Evolutionary conservation across 2,888 invertebrate species (phyloP), one percentile per base, ranked within the genome.

Genomic region (Agriopis marginaria): DNA sequence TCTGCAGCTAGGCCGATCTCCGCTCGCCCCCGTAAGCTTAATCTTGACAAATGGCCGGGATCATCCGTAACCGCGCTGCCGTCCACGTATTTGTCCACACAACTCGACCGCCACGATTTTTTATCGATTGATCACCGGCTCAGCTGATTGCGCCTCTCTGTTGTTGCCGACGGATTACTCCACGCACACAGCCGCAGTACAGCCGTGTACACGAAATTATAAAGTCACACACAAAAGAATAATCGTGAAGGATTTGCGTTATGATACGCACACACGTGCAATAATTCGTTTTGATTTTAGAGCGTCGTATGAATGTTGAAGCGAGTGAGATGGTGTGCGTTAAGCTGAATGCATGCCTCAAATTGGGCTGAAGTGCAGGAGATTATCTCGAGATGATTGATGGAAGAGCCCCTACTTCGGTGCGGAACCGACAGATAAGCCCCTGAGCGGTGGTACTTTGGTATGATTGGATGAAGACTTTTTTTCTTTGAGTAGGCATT

Each of bases 371-470:
- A 95, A 94, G 95, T 94, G 95, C 94, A 95, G 91, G 93, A 95
- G 95, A 95, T 95, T 95, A 95, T 95, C 95, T 95, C 86, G 85
- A 89, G 90, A 95, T 95, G 95, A 95, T 95, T 95, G 95, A 95
- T 95, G 95, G 94, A 92, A 74, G 78, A 77, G 78, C 83, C 68
- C 70, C 67, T 44, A 62, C 74, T 70, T 73, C 74, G 63, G 49
- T 66, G 67, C 71, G 69, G 70, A 73, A 66, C 68, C 63, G 59
- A 58, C 72, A 70, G 65, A 67, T 68, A 71, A 72, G 65, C 70
- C 54, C 66, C 32, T n/a, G 63, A 53, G 42, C 62, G 44, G 42
- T 40, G 59, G 45, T 60, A 40, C 63, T 66, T 54, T 49, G 17
- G 23, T 49, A 70, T 66, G 63, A 66, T 66, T 66, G 44, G 53